Percentiles rank a stretch among this genome's conserved stretches.
Evolutionary conservation across 92 coral and sea anemone genomes (phyloP).

Genomic region (Pocillopora grandis): DNA sequence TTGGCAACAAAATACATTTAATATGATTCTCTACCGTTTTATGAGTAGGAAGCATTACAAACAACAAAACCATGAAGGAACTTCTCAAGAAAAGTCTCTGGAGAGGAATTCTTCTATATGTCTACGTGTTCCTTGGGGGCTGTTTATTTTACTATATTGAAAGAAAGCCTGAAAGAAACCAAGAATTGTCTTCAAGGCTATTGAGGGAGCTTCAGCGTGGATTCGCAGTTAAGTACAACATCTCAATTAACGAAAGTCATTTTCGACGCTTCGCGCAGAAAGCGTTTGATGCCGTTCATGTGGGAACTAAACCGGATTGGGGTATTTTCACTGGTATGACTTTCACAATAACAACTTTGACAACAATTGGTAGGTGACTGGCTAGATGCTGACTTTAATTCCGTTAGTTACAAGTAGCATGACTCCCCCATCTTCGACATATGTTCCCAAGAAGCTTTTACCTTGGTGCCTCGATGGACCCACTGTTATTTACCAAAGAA

Average conservation of each 20-base stretch:
- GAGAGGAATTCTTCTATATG: conserved; percentile 8
- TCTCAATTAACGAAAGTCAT: conserved; percentile 31
- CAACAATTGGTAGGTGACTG: conserved; percentile 29
- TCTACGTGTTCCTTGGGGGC: conserved; percentile 29
- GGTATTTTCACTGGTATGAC: not conserved
- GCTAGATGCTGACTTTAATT: not conserved
- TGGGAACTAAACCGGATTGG: conserved; percentile 24
- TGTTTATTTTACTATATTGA: conserved; percentile 28
- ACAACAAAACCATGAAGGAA: not conserved
- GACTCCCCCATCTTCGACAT: no score
- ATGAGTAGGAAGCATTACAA: not conserved
- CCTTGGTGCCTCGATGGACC: no score
- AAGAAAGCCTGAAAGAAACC: conserved; percentile 22
- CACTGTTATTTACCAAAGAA: no score
- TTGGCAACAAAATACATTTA: not conserved
- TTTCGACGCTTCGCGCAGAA: conserved; percentile 17
- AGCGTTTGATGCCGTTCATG: conserved; percentile 6
- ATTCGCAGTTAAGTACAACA: conserved; percentile 4
- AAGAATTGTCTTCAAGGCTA: conserved; percentile 10
- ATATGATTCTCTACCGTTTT: not conserved
- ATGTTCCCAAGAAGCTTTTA: no score
- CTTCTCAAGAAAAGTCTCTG: conserved; percentile 22
- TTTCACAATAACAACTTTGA: conserved; percentile 21
- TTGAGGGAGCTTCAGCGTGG: not conserved
- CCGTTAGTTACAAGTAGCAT: no score